Evolutionary conservation across 2,797 vertebrate species (phyloP).

Genomic region (Champsocephalus gunnari): DNA sequence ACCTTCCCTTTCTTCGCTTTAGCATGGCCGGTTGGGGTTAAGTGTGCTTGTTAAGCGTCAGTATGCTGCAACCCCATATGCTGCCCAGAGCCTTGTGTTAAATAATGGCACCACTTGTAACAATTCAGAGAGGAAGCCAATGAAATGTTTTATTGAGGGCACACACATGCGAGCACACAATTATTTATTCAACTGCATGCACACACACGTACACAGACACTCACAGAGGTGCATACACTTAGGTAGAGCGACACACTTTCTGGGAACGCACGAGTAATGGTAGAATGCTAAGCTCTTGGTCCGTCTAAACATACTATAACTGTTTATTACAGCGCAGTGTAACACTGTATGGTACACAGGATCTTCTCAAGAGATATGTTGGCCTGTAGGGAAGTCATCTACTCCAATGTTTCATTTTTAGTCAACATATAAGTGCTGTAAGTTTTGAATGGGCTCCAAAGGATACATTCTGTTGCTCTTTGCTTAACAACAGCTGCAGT

Average conservation of each 20-base stretch:
- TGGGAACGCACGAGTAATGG: conserved; percentile 69
- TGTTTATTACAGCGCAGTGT: conserved; percentile 73
- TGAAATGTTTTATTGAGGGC: conserved; percentile 75
- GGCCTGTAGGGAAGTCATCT: conserved; percentile 50
- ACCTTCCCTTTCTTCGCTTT: conserved; percentile 72
- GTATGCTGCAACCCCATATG: conserved; percentile 47
- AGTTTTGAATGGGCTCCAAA: conserved; percentile 55
- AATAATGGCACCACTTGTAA: conserved; percentile 79
- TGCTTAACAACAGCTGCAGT: conserved; percentile 38
- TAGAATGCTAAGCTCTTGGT: conserved; percentile 76
- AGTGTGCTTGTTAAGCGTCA: conserved; percentile 74
- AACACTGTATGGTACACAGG: conserved; percentile 60
- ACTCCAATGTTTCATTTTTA: conserved; percentile 54
- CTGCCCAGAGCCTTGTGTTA: conserved; percentile 63
- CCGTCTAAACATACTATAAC: conserved; percentile 77
- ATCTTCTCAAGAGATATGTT: conserved; percentile 63
- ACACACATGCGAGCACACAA: conserved; percentile 45
- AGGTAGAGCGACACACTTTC: conserved; percentile 54
- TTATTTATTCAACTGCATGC: conserved; percentile 47
- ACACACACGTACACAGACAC: conserved; percentile 1
- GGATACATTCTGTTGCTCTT: conserved; percentile 46
- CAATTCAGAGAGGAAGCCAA: conserved; percentile 77
- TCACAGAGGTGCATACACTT: conserved; percentile 42
- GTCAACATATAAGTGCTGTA: conserved; percentile 48
- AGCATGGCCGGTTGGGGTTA: conserved; percentile 67